Evolutionary conservation across 2,797 vertebrate species (phyloP).

Genomic region (Telmatherina bonti): DNA sequence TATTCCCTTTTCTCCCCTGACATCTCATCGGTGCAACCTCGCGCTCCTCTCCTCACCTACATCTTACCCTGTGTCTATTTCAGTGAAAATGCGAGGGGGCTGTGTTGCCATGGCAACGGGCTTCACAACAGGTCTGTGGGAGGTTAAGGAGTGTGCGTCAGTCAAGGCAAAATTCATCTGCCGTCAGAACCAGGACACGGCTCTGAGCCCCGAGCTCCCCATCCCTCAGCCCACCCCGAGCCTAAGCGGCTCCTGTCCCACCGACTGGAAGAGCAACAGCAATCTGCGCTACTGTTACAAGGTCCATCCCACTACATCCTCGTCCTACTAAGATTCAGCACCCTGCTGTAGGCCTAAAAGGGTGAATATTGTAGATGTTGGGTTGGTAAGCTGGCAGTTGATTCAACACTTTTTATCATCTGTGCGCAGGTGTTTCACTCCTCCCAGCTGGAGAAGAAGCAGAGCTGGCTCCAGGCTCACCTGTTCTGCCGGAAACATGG

Average conservation of each 20-base stretch:
- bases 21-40: slow-evolving; percentile 37
- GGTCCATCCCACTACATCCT: slow-evolving; percentile 72
- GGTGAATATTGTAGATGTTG: not conserved
- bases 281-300: slow-evolving; percentile 94
- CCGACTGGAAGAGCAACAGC: slow-evolving; percentile 87
- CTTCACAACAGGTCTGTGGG: slow-evolving; percentile 92
- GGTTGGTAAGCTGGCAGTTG: not conserved
- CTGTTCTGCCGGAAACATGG: slow-evolving; percentile 88
- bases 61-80: slow-evolving; percentile 67
- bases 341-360: not conserved
- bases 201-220: slow-evolving; percentile 86
- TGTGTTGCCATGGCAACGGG: slow-evolving; percentile 93
- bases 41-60: slow-evolving; percentile 29
- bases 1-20: slow-evolving; percentile 26
- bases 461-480: slow-evolving; percentile 90
- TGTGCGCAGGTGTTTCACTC: slow-evolving; percentile 88
- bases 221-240: slow-evolving; percentile 89
- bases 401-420: not conserved
- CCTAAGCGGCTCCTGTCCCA: slow-evolving; percentile 88
- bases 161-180: slow-evolving; percentile 95
- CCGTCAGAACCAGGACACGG: slow-evolving; percentile 88
- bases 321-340: not conserved
- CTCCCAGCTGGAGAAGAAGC: slow-evolving; percentile 87
- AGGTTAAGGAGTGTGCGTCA: slow-evolving; percentile 90
- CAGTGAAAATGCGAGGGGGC: slow-evolving; percentile 78